phyloP scores from a whole-genome alignment of 2,888 invertebrate species.

The Eugnorisma glareosa region DNA sequence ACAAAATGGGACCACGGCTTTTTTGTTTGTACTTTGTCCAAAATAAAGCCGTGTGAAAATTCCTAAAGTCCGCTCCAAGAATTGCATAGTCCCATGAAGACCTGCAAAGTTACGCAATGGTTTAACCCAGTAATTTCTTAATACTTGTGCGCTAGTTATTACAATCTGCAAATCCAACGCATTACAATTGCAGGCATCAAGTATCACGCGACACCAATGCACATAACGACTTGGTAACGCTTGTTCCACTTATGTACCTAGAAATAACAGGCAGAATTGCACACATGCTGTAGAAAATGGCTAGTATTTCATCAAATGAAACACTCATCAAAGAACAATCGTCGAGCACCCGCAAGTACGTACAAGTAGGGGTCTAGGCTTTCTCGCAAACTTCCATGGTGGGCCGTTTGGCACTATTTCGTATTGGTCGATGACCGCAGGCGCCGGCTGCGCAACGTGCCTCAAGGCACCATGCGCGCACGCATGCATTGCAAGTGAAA shows the following conservation, averaged over 20 bases:
- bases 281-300: neutral
- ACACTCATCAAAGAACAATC: constrained; percentile 35
- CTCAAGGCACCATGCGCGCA: constrained; percentile 52
- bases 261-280: neutral
- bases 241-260: constrained; percentile 6
- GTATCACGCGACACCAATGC: constrained; percentile 35
- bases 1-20: neutral
- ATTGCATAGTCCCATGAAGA: constrained; percentile 11
- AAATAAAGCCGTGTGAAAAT: neutral
- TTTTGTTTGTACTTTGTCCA: neutral
- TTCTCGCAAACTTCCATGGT: constrained; percentile 67
- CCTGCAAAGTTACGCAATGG: constrained; percentile 11
- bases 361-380: constrained; percentile 34
- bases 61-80: neutral
- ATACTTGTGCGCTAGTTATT: constrained; percentile 43
- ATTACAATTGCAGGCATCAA: constrained; percentile 33
- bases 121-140: constrained; percentile 37
- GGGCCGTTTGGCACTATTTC: constrained; percentile 72
- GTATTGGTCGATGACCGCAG: constrained; percentile 74
- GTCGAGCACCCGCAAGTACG: constrained; percentile 5
- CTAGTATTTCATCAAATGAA: constrained; percentile 14
- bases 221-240: constrained; percentile 32
- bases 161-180: constrained; percentile 46
- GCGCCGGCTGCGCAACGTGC: constrained; percentile 62
- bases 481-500: constrained; percentile 64